phyloP scores from a whole-genome alignment of 2,888 invertebrate species.

The Mechanitis mazaeus region DNA sequence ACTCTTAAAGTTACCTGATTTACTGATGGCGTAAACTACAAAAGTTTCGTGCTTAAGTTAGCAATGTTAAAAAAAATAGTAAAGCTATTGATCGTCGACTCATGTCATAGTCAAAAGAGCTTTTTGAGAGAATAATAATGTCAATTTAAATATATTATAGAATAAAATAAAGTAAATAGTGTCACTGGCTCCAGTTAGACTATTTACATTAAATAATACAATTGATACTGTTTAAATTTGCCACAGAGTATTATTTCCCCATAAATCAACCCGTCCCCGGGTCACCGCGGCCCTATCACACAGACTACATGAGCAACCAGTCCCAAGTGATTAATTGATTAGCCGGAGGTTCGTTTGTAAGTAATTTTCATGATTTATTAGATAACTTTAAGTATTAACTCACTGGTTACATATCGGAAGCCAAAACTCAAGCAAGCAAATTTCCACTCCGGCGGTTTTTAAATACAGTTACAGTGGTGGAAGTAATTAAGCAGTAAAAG shows the following conservation, averaged over 20 bases:
- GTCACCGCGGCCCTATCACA: constrained; percentile 55
- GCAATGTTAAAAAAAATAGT: constrained; percentile 28
- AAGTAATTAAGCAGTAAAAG: constrained; percentile 28
- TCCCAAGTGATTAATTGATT: constrained; percentile 72
- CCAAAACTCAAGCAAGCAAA: constrained; percentile 29
- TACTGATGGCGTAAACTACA: constrained; percentile 34
- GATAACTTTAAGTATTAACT: constrained; percentile 33
- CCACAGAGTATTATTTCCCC: constrained; percentile 63
- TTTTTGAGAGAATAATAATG: neutral
- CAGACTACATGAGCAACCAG: constrained; percentile 49
- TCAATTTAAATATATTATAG: too few species aligned
- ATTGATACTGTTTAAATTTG: constrained; percentile 47
- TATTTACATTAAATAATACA: neutral
- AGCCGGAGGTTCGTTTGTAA: constrained; percentile 57
- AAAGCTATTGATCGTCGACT: neutral
- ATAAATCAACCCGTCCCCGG: constrained; percentile 67
- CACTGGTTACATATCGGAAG: constrained; percentile 21
- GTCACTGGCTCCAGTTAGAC: too few species aligned
- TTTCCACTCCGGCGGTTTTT: constrained; percentile 24
- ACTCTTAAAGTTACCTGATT: constrained; percentile 43
- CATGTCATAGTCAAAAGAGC: neutral
- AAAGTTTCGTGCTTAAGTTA: constrained; percentile 26
- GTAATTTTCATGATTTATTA: constrained; percentile 70
- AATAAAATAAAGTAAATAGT: too few species aligned
- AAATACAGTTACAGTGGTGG: constrained; percentile 27